A percentile compares a stretch with the other conserved stretches of the same genome.
Conservation (phyloP, 2,797 vertebrate species). For the Rachycentron canadum region DNA sequence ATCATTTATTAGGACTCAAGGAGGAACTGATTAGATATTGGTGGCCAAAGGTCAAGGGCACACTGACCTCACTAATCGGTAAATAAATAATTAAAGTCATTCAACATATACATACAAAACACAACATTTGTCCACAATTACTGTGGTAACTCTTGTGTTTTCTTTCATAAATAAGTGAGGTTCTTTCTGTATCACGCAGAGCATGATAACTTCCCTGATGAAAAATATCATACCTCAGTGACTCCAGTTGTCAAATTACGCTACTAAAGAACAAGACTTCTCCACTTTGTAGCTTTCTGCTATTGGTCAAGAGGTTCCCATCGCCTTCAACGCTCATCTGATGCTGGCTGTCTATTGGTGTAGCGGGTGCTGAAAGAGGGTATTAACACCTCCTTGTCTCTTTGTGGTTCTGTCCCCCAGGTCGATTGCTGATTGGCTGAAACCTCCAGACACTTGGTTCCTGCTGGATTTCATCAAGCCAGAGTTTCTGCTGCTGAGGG, state of each 20-base stretch:
- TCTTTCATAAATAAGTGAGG: background rate
- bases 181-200: slow-evolving; percentile 27
- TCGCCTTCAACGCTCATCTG: slow-evolving; percentile 33
- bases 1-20: too few relatives aligned
- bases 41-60: too few relatives aligned
- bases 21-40: too few relatives aligned
- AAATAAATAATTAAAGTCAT: background rate
- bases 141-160: background rate
- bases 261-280: slow-evolving; percentile 19
- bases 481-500: slow-evolving; percentile 97
- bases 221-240: slow-evolving; percentile 1
- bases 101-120: too few relatives aligned
- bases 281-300: slow-evolving; percentile 25
- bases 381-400: slow-evolving; percentile 75
- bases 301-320: slow-evolving; percentile 66
- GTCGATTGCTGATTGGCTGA: slow-evolving; percentile 98
- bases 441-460: slow-evolving; percentile 98
- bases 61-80: too few relatives aligned
- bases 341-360: slow-evolving; percentile 33
- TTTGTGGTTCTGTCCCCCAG: slow-evolving; percentile 78
- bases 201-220: slow-evolving; percentile 52
- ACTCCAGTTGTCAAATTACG: slow-evolving; percentile 13
- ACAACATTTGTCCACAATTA: background rate
- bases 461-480: slow-evolving; percentile 99
- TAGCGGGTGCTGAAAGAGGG: slow-evolving; percentile 50